These are phyloP conservation scores for Drepana arcuata DNA, from an alignment of 1,140 invertebrate genomes.

Conservation along the genomic window DNA sequence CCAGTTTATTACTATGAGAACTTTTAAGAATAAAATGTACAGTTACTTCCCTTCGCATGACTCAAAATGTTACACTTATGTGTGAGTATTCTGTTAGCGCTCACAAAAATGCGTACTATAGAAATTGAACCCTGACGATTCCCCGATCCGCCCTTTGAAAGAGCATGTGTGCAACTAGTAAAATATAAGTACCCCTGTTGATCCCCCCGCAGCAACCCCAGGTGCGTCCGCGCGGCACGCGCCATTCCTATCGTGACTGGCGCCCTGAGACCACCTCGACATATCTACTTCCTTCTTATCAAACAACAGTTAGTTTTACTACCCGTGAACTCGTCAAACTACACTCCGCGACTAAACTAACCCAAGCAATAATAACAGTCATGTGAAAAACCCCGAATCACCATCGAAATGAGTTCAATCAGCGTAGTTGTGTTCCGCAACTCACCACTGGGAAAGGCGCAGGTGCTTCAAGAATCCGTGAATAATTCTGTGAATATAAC, in stretches of 20 bases:
- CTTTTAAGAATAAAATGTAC: no score
- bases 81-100: no score
- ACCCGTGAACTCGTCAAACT: conserved; percentile 29
- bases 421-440: conserved; percentile 61
- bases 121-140: conserved; percentile 13
- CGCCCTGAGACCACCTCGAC: conserved; percentile 60
- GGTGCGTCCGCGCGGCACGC: conserved; percentile 62
- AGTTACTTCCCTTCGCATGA: no score
- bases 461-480: conserved; percentile 66
- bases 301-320: conserved; percentile 23
- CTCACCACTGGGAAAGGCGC: conserved; percentile 50
- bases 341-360: conserved; percentile 30
- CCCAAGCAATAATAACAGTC: conserved; percentile 37
- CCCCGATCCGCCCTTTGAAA: conserved; percentile 52
- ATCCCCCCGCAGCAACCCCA: conserved; percentile 65
- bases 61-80: no score
- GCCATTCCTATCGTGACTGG: conserved; percentile 61
- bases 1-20: no score
- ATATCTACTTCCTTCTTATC: conserved; percentile 16
- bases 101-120: no score
- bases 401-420: conserved; percentile 55
- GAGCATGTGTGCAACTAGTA: conserved; percentile 68
- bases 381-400: conserved; percentile 55
- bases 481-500: conserved; percentile 66
- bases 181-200: conserved; percentile 69